Conservation (phyloP, 2,113 vertebrate species). For the Centropristis striata region DNA sequence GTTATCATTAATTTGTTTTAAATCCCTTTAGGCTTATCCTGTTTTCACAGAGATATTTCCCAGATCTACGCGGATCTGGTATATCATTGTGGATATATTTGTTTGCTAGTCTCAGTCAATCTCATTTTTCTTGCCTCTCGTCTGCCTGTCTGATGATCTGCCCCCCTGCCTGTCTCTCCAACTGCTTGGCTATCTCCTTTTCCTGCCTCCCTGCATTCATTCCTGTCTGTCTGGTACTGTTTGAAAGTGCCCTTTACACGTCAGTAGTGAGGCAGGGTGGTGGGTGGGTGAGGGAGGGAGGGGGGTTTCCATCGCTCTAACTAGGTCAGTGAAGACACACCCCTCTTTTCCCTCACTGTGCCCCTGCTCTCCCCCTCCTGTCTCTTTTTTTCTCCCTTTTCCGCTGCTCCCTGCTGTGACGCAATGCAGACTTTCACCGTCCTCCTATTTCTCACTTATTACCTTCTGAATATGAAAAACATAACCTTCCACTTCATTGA, state of each 20-base stretch:
- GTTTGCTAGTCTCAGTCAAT: constrained; percentile 27
- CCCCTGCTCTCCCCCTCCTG: constrained; percentile 50
- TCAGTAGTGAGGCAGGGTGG: constrained; percentile 55
- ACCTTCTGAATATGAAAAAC: constrained; percentile 39
- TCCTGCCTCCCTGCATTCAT: constrained; percentile 41
- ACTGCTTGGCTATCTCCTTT: constrained; percentile 20
- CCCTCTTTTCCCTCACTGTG: constrained; percentile 64
- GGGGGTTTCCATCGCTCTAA: constrained; percentile 72
- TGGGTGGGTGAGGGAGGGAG: constrained; percentile 16
- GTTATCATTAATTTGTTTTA: constrained; percentile 73
- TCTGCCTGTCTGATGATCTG: constrained; percentile 26
- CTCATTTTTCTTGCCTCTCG: constrained; percentile 32
- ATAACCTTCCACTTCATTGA: constrained; percentile 19
- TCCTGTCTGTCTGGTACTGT: constrained; percentile 59
- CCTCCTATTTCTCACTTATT: constrained; percentile 28
- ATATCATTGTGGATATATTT: constrained; percentile 54
- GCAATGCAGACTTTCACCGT: constrained; percentile 79
- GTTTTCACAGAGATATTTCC: constrained; percentile 71
- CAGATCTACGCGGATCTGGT: constrained; percentile 52
- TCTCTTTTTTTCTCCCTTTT: constrained; percentile 38
- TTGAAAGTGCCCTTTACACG: constrained; percentile 80
- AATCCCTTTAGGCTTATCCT: constrained; percentile 62
- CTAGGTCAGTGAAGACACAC: constrained; percentile 83
- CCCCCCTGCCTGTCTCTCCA: constrained; percentile 22
- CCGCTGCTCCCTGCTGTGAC: constrained; percentile 73